Base-by-base conservation (phyloP, 2,888 invertebrate species). In the Acrobasis consociella region DNA sequence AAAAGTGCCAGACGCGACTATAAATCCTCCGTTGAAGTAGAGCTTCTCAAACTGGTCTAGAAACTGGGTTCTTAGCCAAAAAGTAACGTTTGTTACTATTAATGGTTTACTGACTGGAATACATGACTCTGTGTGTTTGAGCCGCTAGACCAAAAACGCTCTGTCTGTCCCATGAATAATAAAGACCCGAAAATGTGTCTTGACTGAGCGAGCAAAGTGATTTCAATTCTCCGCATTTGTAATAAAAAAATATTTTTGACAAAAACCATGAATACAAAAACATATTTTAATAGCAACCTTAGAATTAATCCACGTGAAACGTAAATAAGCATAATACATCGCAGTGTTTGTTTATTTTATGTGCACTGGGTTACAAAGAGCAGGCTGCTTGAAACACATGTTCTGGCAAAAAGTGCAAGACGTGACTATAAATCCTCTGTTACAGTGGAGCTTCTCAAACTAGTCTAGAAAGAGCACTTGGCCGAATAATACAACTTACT, bases 281-380 rank as follows among this genome's bases (percentile, higher is more conserved):
- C 64, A 56, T 46, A 46, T 46, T n/a, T 46, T 46, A 5, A n/a
- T 2, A 1, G 5, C 46, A 46, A n/a, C 46, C 13, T 46, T n/a
- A 46, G 13, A n/a, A 46, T n/a, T 2, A 46, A 46, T 46, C n/a
- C n/a, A n/a, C n/a, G 10, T 10, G n/a, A n/a, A n/a, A 9, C n/a
- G 46, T 46, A 46, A 46, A 46, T 46, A 46, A 46, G 46, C n/a
- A 46, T 46, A n/a, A 46, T 46, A n/a, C n/a, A 46, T n/a, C 46
- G 10, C 46, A 46, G n/a, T 46, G 46, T 46, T 46, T 46, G 46
- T 46, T n/a, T n/a, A 46, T 46, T 46, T 46, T n/a, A 46, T 46
- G 46, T 46, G 46, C 46, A 46, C 46, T 46, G 46, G 46, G 46
- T 46, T n/a, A 46, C 46, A 46, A 46, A 46, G n/a, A 46, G 46